Evolutionary conservation across 2,888 invertebrate species (phyloP).

Genomic region (Rhagonycha lutea): DNA sequence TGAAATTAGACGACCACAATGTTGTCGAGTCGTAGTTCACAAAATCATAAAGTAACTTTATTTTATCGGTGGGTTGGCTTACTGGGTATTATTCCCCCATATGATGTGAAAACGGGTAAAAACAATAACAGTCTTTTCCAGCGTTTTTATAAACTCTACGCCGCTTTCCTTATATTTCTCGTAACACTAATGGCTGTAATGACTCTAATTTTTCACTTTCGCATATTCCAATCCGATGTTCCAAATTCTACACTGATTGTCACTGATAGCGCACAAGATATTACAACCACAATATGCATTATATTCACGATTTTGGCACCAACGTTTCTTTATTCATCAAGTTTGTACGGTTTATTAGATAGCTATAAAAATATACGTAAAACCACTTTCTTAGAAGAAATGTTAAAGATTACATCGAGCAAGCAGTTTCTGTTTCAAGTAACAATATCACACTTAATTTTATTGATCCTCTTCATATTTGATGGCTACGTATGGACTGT

Average conservation of each 20-base stretch:
- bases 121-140: neutral
- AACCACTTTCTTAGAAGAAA: neutral
- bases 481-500: neutral
- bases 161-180: neutral
- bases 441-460: neutral
- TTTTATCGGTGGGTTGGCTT: neutral
- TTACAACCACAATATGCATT: neutral
- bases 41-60: neutral
- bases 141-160: too few species aligned
- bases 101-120: neutral
- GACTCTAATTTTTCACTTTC: neutral
- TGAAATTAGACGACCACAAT: neutral
- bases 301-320: neutral
- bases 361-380: neutral
- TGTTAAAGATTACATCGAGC: neutral
- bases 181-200: neutral
- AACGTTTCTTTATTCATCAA: neutral
- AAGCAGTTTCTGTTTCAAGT: neutral
- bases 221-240: neutral
- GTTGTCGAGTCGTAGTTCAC: neutral
- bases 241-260: neutral
- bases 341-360: neutral
- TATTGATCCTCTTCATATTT: neutral
- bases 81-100: neutral
- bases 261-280: neutral